Conservation (phyloP, 2,888 invertebrate species). For the Temnothorax rugatulus region DNA sequence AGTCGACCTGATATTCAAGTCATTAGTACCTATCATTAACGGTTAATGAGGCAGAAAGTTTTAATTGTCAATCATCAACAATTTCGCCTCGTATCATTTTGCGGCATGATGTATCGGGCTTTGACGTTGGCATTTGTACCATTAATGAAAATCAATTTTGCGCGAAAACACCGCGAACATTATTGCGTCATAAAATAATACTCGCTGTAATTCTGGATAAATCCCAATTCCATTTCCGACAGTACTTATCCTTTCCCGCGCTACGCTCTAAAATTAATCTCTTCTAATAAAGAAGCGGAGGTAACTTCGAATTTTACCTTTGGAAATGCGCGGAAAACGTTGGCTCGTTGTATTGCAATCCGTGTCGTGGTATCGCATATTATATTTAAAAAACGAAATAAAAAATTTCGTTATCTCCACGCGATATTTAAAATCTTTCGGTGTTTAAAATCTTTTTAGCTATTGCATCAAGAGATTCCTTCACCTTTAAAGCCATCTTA, state of each 20-base stretch:
- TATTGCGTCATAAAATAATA: slow-evolving; percentile 49
- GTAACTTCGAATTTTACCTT: slow-evolving; percentile 37
- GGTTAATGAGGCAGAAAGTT: slow-evolving; percentile 39
- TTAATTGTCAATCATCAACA: slow-evolving; percentile 55
- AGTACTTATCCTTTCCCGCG: slow-evolving; percentile 20
- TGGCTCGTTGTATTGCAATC: background rate
- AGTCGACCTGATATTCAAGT: slow-evolving; percentile 9
- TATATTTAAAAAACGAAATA: background rate
- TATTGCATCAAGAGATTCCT: background rate
- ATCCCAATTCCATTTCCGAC: slow-evolving; percentile 51
- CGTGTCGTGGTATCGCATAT: background rate
- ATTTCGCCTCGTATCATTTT: slow-evolving; percentile 44
- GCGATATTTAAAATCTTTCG: background rate
- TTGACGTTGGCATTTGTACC: slow-evolving; percentile 43
- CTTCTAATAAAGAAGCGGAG: slow-evolving; percentile 41
- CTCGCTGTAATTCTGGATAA: slow-evolving; percentile 39
- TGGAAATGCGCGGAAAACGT: slow-evolving; percentile 21
- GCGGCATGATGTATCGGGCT: slow-evolving; percentile 38
- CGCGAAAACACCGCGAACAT: slow-evolving; percentile 37
- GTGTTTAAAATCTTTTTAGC: slow-evolving; percentile 22
- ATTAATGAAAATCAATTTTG: slow-evolving; percentile 57
- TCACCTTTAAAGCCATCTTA: background rate
- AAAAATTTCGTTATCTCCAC: background rate
- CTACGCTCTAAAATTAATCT: slow-evolving; percentile 28
- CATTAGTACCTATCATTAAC: slow-evolving; percentile 43